Conservation (phyloP, 2,888 invertebrate species). For the Drymonia ruficornis region DNA sequence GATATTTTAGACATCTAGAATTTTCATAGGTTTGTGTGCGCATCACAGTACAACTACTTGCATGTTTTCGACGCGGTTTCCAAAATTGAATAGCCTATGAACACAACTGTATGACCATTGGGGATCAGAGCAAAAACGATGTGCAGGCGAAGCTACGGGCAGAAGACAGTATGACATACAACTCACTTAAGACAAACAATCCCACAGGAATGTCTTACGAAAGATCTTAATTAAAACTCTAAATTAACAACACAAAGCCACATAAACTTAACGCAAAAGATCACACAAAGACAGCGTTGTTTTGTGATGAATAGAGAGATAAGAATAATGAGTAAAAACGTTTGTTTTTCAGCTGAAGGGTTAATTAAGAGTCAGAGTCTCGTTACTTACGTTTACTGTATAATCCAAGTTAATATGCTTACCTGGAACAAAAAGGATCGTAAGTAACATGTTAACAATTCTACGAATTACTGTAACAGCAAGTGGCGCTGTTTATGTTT, state of each 20-base stretch:
- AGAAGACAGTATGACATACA: not conserved
- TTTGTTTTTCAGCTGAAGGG: not conserved
- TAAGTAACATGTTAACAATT: too few relatives aligned
- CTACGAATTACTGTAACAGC: too few relatives aligned
- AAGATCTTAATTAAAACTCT: slow-evolving; percentile 34
- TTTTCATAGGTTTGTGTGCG: too few relatives aligned
- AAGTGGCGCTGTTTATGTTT: too few relatives aligned
- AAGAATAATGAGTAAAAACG: not conserved
- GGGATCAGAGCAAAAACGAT: too few relatives aligned
- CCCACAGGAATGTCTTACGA: slow-evolving; percentile 17
- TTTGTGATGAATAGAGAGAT: not conserved
- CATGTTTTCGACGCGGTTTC: too few relatives aligned
- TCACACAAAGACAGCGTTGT: slow-evolving; percentile 8
- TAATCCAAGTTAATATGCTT: slow-evolving; percentile 11
- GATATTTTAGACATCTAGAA: too few relatives aligned
- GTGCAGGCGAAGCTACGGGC: too few relatives aligned
- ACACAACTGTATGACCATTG: too few relatives aligned
- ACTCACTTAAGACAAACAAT: not conserved
- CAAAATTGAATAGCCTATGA: too few relatives aligned
- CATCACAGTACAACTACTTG: too few relatives aligned
- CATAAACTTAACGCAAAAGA: slow-evolving; percentile 12
- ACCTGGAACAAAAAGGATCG: slow-evolving; percentile 33
- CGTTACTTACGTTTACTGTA: not conserved
- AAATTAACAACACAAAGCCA: slow-evolving; percentile 24
- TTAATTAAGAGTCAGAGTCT: slow-evolving; percentile 8